Conservation (phyloP, 2,113 vertebrate genomes). For the Toxotes chatareus region DNA sequence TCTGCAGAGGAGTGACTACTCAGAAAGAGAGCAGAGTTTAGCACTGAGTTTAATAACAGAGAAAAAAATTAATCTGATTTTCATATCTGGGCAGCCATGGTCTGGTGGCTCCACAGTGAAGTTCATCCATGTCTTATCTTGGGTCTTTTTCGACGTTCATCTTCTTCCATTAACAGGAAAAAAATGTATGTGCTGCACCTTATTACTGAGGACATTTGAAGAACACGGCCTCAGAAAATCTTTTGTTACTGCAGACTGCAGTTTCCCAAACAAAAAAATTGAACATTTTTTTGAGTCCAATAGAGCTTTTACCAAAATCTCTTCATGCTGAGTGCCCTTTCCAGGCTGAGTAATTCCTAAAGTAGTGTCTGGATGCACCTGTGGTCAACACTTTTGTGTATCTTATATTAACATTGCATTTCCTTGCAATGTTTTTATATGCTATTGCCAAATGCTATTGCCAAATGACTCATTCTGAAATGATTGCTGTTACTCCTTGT, state of each 20-base stretch:
- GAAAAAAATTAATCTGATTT: neutral
- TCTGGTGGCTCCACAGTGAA: slow-evolving; percentile 19
- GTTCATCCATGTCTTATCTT: slow-evolving; percentile 33
- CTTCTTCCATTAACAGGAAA: neutral
- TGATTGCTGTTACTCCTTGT: neutral
- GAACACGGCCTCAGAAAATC: neutral
- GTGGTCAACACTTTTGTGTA: slow-evolving; percentile 2
- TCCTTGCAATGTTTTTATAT: neutral
- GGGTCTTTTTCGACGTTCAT: neutral
- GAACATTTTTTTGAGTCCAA: too few species aligned
- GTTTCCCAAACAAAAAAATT: neutral
- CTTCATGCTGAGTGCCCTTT: neutral
- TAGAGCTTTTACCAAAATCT: slow-evolving; percentile 6
- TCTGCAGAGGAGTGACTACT: neutral
- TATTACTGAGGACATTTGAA: slow-evolving; percentile 11
- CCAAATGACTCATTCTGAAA: slow-evolving; percentile 29
- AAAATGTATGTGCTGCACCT: neutral
- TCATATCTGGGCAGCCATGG: neutral
- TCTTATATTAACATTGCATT: slow-evolving; percentile 7
- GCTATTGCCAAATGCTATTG: slow-evolving; percentile 11
- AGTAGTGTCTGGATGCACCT: neutral
- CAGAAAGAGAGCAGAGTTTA: neutral
- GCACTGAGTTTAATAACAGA: slow-evolving; percentile 10
- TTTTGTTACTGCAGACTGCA: neutral
- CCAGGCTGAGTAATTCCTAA: neutral